Conservation (phyloP, 2,888 invertebrate genomes). For the Gasteruption jaculator region DNA sequence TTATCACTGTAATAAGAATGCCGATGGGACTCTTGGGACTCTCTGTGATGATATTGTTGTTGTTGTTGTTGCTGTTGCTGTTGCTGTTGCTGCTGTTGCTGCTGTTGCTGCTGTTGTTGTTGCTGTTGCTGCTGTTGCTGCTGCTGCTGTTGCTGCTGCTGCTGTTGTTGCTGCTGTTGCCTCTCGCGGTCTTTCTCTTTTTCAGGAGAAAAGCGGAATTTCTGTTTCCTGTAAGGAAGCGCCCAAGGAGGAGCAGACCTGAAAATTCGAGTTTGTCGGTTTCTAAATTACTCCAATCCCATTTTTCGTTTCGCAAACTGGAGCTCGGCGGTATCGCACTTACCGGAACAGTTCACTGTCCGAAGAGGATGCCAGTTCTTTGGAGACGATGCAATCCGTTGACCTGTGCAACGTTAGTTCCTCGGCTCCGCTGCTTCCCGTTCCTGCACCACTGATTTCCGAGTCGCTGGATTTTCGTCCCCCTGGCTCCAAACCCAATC, state of each 20-base stretch:
- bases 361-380: slow-evolving; percentile 59
- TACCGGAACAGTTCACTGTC: slow-evolving; percentile 58
- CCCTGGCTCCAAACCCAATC: slow-evolving; percentile 53
- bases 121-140: slow-evolving; percentile 32
- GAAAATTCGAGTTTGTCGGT: too few species aligned
- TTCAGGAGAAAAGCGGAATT: slow-evolving; percentile 49
- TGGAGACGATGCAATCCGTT: slow-evolving; percentile 75
- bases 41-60: slow-evolving; percentile 22
- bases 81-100: slow-evolving; percentile 35
- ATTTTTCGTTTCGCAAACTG: too few species aligned
- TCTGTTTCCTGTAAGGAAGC: slow-evolving; percentile 44
- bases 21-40: neutral
- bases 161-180: slow-evolving; percentile 45
- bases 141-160: slow-evolving; percentile 36
- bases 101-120: slow-evolving; percentile 26
- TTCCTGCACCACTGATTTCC: slow-evolving; percentile 42
- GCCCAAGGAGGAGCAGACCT: slow-evolving; percentile 60
- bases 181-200: slow-evolving; percentile 41
- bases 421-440: slow-evolving; percentile 50
- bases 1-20: slow-evolving; percentile 21
- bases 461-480: slow-evolving; percentile 51
- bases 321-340: neutral
- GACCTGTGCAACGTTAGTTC: slow-evolving; percentile 67
- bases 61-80: slow-evolving; percentile 32
- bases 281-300: too few species aligned